Base-by-base conservation (phyloP, 1,140 invertebrate species). In the Himalopsyche phryganea region DNA sequence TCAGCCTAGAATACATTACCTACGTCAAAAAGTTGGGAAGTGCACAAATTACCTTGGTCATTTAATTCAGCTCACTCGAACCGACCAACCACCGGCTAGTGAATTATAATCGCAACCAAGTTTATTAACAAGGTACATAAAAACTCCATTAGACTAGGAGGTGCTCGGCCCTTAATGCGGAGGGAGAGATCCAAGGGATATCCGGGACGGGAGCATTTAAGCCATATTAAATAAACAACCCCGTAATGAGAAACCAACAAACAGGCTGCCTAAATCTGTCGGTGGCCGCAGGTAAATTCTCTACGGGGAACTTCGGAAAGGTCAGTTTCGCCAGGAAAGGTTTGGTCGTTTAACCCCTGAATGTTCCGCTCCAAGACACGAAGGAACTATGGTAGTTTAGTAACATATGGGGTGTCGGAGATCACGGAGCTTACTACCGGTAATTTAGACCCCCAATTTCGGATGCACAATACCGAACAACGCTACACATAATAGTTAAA, bases 171-270 rank as follows among this genome's bases (percentile, higher is more conserved):
- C 23, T 28, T 28, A 28, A 28, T 28, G 23, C 23, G 23, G 23
- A 28, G 51, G 17, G 40, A 15, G 17, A 46, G 51, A 46, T 54
- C 23, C 51, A 11, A 13, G 35, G 11, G 50, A 28, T 28, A 28
- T 28, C 23, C 23, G 23, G 23, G 23, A 40, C 33, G 17, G 49
- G 32, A 49, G 28, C 60, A 42, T 58, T 61, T 61, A 61, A 58
- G 60, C 49, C 51, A 61, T 61, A 62, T 62, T 62, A 62, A 62
- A 62, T 62, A 62, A 62, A 62, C 60, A 62, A 54, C 50, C 51
- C 49, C 20, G 45, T 62, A 62, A 62, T 62, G 60, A 62, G 54
- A 58, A 58, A 62, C 55, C 55, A 62, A 62, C 60, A 58, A 58
- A 62, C 60, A 54, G 42, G 45, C 50, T 42, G 49, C 40, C 55